Percentiles rank a stretch among this genome's conserved stretches.
Evolutionary conservation across 2,797 vertebrate species (phyloP).

Genomic region (Chromobotia macracanthus): DNA sequence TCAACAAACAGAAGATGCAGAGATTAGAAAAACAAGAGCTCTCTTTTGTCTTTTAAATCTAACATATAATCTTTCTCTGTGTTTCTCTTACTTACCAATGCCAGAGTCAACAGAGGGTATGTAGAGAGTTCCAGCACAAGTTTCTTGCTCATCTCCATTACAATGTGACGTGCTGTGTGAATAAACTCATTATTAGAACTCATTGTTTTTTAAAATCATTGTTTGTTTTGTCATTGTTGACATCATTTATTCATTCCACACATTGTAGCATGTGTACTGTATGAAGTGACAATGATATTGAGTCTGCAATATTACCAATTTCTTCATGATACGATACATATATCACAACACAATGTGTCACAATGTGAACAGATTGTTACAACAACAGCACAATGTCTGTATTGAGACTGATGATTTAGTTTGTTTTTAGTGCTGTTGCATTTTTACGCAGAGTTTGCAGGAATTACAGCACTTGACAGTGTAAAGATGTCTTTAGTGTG

Average conservation of each 20-base stretch:
- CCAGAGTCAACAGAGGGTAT: conserved; percentile 86
- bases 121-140: conserved; percentile 58
- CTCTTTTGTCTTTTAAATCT: not conserved
- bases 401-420: no score
- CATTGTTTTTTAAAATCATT: no score
- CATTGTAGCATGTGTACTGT: not conserved
- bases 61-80: conserved; percentile 33
- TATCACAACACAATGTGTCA: no score
- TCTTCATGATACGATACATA: no score
- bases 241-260: not conserved
- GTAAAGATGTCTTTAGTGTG: no score
- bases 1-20: not conserved
- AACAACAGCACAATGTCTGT: no score
- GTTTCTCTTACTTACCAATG: conserved; percentile 59
- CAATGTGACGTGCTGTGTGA: conserved; percentile 16
- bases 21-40: not conserved
- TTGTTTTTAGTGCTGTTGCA: no score
- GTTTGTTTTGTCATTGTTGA: not conserved
- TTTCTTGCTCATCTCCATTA: conserved; percentile 16
- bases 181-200: not conserved
- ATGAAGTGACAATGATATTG: not conserved
- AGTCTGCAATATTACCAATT: no score
- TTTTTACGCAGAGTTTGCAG: no score
- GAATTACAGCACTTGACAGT: no score
- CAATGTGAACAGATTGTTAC: no score